phyloP scores from a whole-genome alignment of 1,140 invertebrate genomes.

The Drosophila pseudoananassae region DNA sequence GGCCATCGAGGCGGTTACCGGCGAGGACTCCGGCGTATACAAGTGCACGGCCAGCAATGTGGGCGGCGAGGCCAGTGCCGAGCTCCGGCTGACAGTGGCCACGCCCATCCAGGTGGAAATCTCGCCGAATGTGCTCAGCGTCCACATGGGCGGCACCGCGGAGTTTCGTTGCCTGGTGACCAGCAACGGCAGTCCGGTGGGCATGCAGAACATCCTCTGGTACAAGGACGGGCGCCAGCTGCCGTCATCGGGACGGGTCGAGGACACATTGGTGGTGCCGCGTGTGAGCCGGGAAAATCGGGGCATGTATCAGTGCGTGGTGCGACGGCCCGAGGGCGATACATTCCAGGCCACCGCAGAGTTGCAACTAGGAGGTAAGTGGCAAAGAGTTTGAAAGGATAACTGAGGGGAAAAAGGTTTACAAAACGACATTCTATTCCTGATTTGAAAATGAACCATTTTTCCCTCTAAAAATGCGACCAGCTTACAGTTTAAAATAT shows the following conservation, averaged over 20 bases:
- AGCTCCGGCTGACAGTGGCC: conserved; percentile 88
- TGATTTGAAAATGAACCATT: neutral
- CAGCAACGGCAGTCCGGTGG: conserved; percentile 82
- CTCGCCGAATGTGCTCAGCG: conserved; percentile 88
- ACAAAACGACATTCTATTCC: neutral
- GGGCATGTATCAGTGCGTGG: conserved; percentile 95
- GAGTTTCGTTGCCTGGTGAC: conserved; percentile 90
- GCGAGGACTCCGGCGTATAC: conserved; percentile 89
- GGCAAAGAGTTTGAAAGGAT: neutral
- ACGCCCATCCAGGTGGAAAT: conserved; percentile 90
- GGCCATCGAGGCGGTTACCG: conserved; percentile 89
- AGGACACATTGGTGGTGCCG: conserved; percentile 88
- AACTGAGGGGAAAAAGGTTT: neutral
- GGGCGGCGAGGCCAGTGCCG: conserved; percentile 89
- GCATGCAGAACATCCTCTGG: conserved; percentile 86
- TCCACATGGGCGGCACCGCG: conserved; percentile 91
- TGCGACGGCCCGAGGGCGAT: conserved; percentile 89
- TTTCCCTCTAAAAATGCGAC: conserved; percentile 5
- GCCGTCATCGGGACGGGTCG: conserved; percentile 87
- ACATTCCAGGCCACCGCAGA: conserved; percentile 92
- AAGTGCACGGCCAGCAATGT: conserved; percentile 89
- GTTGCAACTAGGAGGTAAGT: conserved; percentile 91
- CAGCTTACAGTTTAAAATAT: conserved; percentile 61
- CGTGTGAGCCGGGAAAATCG: conserved; percentile 90
- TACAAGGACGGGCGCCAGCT: conserved; percentile 91